A percentile compares a stretch with the other conserved stretches of the same genome.
phyloP scores from a whole-genome alignment of 2,888 invertebrate genomes.

The Helobdella robusta region DNA sequence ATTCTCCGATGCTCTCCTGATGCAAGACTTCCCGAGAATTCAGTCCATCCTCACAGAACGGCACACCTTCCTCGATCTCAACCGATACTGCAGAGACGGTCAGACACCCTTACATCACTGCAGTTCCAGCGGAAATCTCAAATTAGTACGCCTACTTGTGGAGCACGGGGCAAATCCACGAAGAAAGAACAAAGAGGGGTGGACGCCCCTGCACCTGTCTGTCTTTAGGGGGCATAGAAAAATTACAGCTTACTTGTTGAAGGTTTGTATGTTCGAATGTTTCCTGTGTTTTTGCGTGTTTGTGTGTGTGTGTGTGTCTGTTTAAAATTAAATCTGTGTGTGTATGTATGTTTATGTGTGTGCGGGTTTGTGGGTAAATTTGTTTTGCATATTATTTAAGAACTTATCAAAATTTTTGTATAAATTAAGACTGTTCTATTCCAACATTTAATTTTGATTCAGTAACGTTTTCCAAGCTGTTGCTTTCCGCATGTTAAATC shows the following conservation, averaged over 20 bases:
- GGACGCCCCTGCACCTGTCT: slow-evolving; percentile 49
- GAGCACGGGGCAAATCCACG: slow-evolving; percentile 49
- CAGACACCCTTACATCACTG: slow-evolving; percentile 49
- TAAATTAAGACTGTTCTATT: too few relatives aligned
- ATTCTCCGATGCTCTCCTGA: slow-evolving; percentile 46
- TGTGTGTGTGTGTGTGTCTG: too few relatives aligned
- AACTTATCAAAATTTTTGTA: too few relatives aligned
- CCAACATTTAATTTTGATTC: too few relatives aligned
- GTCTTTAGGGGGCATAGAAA: slow-evolving; percentile 46
- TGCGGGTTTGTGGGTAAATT: too few relatives aligned
- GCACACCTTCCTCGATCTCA: slow-evolving; percentile 47
- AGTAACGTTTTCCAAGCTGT: too few relatives aligned
- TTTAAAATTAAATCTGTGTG: too few relatives aligned
- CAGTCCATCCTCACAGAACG: slow-evolving; percentile 44
- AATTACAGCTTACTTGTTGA: slow-evolving; percentile 32
- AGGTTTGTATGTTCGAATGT: too few relatives aligned
- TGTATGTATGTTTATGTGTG: too few relatives aligned
- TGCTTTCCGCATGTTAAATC: too few relatives aligned
- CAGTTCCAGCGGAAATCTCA: slow-evolving; percentile 48
- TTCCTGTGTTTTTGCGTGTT: too few relatives aligned
- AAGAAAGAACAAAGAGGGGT: slow-evolving; percentile 50
- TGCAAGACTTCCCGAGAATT: slow-evolving; percentile 44
- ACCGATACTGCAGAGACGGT: slow-evolving; percentile 46
- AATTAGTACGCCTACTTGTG: slow-evolving; percentile 49
- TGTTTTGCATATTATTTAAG: too few relatives aligned